phyloP scores from a whole-genome alignment of 2,113 vertebrate genomes.

The Brienomyrus brachyistius region DNA sequence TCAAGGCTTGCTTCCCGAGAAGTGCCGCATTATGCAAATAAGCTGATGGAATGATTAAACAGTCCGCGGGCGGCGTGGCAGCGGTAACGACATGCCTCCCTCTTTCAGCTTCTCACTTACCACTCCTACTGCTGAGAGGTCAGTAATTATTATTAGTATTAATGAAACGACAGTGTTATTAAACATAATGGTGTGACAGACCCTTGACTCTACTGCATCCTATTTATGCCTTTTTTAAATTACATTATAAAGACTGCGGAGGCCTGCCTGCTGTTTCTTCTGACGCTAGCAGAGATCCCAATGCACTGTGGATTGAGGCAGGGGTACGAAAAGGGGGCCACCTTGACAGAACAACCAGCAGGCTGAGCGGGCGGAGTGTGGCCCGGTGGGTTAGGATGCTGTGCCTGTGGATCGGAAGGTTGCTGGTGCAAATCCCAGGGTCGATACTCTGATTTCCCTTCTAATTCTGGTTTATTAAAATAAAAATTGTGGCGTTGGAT shows the following conservation, averaged over 20 bases:
- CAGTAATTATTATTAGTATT: not conserved
- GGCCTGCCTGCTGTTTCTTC: not conserved
- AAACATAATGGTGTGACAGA: not conserved
- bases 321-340: not conserved
- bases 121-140: constrained; percentile 3
- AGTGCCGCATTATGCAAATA: constrained; percentile 45
- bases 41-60: constrained; percentile 30
- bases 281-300: not conserved
- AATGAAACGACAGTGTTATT: not conserved
- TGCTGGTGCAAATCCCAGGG: not conserved
- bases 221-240: not conserved
- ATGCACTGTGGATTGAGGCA: not conserved
- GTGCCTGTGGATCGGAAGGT: not conserved
- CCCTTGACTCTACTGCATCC: not conserved
- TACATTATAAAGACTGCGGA: not conserved
- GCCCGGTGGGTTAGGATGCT: not conserved
- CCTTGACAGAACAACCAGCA: not conserved
- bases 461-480: not conserved
- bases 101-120: not conserved
- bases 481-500: not conserved
- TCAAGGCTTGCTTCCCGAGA: constrained; percentile 25
- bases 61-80: constrained; percentile 35
- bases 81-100: not conserved
- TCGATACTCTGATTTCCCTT: not conserved
- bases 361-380: not conserved